These are phyloP conservation scores for Cyrtorhinus lividipennis DNA, from an alignment of 1,140 invertebrate species.

Conservation along the genomic window DNA sequence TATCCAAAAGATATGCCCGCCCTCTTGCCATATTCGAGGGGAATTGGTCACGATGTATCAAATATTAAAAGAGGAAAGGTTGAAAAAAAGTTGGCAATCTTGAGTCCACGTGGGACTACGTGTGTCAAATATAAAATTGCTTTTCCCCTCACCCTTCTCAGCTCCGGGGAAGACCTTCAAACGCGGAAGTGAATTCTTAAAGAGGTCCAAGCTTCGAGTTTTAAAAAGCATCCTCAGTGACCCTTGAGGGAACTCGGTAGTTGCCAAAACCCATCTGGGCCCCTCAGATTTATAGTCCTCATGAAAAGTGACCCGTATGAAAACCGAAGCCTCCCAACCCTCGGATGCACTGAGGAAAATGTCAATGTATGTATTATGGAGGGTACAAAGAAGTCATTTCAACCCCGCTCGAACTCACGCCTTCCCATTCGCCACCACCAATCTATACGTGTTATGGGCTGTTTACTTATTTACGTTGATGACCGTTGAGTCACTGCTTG, in stretches of 20 bases:
- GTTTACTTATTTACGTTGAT: too few relatives aligned
- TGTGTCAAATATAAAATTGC: neutral
- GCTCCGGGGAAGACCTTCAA: neutral
- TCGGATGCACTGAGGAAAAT: neutral
- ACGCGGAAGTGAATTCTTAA: neutral
- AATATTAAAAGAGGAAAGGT: neutral
- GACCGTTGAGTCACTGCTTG: too few relatives aligned
- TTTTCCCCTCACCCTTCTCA: neutral
- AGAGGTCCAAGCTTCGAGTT: neutral
- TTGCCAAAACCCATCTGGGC: neutral
- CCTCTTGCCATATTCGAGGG: too few relatives aligned
- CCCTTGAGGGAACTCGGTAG: neutral
- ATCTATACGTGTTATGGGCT: too few relatives aligned
- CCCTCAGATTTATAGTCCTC: neutral
- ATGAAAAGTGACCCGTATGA: neutral
- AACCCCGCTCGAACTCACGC: too few relatives aligned
- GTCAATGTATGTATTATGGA: neutral
- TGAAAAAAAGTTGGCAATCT: neutral
- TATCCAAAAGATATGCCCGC: too few relatives aligned
- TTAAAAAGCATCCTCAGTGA: neutral
- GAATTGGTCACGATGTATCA: neutral
- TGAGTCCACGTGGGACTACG: neutral
- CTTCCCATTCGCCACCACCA: too few relatives aligned
- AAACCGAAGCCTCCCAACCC: neutral
- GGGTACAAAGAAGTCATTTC: neutral